phyloP scores from a whole-genome alignment of 2,888 invertebrate species.

The Hydrotaea diabolus region DNA sequence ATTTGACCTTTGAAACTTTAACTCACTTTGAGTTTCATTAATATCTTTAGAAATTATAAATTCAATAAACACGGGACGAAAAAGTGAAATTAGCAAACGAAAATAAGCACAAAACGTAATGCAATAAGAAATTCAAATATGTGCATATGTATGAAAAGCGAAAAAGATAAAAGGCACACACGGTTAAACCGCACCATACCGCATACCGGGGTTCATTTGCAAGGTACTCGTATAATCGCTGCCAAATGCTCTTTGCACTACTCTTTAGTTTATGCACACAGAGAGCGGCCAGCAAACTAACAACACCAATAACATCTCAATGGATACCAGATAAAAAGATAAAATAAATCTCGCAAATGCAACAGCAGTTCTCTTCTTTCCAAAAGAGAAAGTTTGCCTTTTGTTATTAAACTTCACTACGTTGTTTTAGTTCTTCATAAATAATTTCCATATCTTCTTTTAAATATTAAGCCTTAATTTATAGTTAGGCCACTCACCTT shows the following conservation, averaged over 20 bases:
- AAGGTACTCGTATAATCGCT: too few species aligned
- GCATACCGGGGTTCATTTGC: not conserved
- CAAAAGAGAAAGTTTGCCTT: slow-evolving; percentile 14
- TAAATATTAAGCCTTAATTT: not conserved
- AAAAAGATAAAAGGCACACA: not conserved
- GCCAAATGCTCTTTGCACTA: slow-evolving; percentile 12
- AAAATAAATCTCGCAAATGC: not conserved
- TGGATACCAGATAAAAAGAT: not conserved
- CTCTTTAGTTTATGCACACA: not conserved
- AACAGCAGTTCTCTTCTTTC: not conserved
- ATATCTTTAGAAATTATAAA: not conserved
- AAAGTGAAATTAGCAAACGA: not conserved
- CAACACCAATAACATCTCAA: slow-evolving; percentile 10
- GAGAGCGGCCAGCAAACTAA: not conserved
- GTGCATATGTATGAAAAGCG: not conserved
- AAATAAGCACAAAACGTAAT: not conserved
- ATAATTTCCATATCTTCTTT: not conserved
- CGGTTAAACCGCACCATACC: not conserved
- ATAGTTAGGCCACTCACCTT: slow-evolving; percentile 53
- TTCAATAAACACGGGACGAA: not conserved
- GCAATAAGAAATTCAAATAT: not conserved
- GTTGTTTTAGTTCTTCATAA: not conserved
- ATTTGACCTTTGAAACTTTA: slow-evolving; percentile 4
- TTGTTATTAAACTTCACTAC: not conserved
- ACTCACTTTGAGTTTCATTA: not conserved